Conservation (phyloP, 2,797 vertebrate genomes). For the Trematomus bernacchii region DNA sequence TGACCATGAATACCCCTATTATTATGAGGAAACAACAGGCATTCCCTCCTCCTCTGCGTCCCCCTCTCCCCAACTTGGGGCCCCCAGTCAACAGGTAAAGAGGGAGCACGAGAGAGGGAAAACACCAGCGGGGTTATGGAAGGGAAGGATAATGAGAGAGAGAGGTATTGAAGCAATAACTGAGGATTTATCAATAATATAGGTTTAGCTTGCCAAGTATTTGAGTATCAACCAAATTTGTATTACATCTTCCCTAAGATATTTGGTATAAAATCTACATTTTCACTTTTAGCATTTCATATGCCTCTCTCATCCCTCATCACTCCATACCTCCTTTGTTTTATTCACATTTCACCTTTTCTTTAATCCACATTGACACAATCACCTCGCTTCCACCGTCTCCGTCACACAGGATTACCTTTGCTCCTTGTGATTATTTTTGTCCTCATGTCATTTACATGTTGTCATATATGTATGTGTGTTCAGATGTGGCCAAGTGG, state of each 20-base stretch:
- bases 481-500: constrained; percentile 59
- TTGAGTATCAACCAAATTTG: constrained; percentile 7
- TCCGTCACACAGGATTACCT: constrained; percentile 40
- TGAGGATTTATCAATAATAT: not conserved
- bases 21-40: constrained; percentile 82
- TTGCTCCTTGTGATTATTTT: constrained; percentile 48
- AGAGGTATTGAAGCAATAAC: constrained; percentile 30
- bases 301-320: constrained; percentile 59
- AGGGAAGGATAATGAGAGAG: constrained; percentile 63
- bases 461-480: constrained; percentile 71
- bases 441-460: constrained; percentile 65
- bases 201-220: not conserved
- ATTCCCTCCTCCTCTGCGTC: constrained; percentile 64
- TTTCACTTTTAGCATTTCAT: not conserved
- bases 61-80: constrained; percentile 63
- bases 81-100: constrained; percentile 76
- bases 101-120: constrained; percentile 67
- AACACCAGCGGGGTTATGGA: constrained; percentile 61
- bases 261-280: not conserved
- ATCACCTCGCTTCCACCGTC: constrained; percentile 34
- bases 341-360: constrained; percentile 41
- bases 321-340: constrained; percentile 43
- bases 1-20: constrained; percentile 84
- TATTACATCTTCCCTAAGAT: not conserved
- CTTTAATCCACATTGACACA: constrained; percentile 41